These are phyloP conservation scores for Geopemphigus sp. DNA, from an alignment of 1,140 invertebrate species.

Conservation along the genomic window DNA sequence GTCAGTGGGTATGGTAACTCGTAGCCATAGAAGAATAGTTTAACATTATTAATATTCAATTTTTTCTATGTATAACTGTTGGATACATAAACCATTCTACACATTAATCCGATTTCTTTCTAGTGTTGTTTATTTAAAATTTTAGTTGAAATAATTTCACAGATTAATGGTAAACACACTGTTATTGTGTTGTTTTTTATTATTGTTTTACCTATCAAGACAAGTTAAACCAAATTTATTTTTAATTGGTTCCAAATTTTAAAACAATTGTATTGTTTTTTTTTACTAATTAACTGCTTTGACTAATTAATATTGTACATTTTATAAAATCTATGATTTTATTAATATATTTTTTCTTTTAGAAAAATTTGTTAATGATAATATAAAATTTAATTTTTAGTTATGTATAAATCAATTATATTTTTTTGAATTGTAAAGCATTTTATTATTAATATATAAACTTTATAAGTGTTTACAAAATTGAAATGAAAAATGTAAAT, in stretches of 20 bases:
- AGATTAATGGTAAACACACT: neutral
- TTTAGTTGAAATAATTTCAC: neutral
- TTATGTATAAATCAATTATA: conserved; percentile 44
- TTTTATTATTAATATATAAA: conserved; percentile 9
- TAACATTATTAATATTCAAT: conserved; percentile 5
- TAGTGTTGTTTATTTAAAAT: neutral
- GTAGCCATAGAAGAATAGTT: conserved; percentile 42
- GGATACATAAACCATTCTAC: neutral
- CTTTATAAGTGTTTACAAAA: conserved; percentile 18
- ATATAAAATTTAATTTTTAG: conserved; percentile 40
- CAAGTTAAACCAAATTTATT: neutral
- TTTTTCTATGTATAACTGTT: neutral
- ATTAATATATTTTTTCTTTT: conserved; percentile 11
- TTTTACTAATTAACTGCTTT: conserved; percentile 1
- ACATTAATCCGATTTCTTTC: neutral
- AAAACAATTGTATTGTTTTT: neutral
- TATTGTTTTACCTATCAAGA: neutral
- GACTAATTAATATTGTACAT: neutral
- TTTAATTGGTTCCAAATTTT: neutral
- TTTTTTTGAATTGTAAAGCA: conserved; percentile 40
- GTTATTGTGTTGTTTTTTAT: too few relatives aligned
- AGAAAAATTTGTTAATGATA: conserved; percentile 14
- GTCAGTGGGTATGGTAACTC: conserved; percentile 29
- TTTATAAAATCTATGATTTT: conserved; percentile 9
- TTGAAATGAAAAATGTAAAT: conserved; percentile 7